Evolutionary conservation across 2,888 invertebrate species (phyloP), one percentile per base, ranked within the genome.

Genomic region (Micropterix aruncella): DNA sequence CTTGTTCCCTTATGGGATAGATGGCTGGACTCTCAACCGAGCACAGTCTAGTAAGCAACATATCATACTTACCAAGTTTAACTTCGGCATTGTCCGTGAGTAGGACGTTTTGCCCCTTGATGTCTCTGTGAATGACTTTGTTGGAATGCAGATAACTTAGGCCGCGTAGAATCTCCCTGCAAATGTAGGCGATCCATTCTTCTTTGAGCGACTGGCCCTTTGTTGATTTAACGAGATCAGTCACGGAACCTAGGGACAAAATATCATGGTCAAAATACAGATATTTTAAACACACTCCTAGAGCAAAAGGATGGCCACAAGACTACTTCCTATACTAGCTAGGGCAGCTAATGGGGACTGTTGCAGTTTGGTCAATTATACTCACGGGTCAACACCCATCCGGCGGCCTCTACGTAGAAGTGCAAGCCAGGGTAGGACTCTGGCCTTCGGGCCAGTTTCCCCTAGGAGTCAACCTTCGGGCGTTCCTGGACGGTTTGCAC

Each of bases 151-250:
- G 80, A 74, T 99, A 97, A 61, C 91, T 90, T 49, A 99, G 79
- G 54, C 97, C 97, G 60, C 96, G 78, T 51, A 93, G 74, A 53
- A 91, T 90, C 80, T 99, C 90, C 63, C 99, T 79, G 63, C 95
- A 96, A 55, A 99, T 94, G 65, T 99, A 99, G 46, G 99, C 96
- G 62, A 99, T 99, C 97, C 99, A 99, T 71, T 99, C 99, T 70
- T 99, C 99, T 69, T 96, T 97, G 55, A 99, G 74, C 52, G 90
- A 90, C 63, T 93, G 94, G 44, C 96, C 96, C 72, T 99, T 97
- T 51, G 96, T 97, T 51, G 95, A 95, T 74, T 99, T 99, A 44
- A 99, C 97, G 61, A 99, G 79, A 74, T 99, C 99, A 52, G 99
- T 99, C 47, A 99, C 94, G 45, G 96, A 96, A 48, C 93, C 81